Evolutionary conservation across 2,113 vertebrate species (phyloP).

Genomic region (Rallus limicola): DNA sequence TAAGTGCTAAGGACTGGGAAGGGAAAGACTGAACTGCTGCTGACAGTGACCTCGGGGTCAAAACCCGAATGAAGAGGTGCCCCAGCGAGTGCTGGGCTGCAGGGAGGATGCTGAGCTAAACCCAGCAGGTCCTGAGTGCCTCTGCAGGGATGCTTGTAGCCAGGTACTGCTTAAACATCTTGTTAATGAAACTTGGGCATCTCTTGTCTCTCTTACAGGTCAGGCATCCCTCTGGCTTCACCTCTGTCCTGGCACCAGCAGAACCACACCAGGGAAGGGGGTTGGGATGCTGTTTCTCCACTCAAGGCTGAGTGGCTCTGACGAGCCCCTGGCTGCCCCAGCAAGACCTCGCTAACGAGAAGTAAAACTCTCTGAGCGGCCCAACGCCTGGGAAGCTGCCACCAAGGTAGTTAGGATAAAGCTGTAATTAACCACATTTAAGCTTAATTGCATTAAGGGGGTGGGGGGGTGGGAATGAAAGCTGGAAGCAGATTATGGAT

Average conservation of each 20-base stretch:
- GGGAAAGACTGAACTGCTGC: neutral
- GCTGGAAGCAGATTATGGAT: neutral
- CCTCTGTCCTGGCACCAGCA: neutral
- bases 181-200: neutral
- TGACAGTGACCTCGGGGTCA: neutral
- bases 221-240: neutral
- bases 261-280: neutral
- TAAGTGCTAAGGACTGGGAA: neutral
- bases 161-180: neutral
- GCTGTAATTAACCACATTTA: neutral
- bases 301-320: neutral
- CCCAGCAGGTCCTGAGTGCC: neutral
- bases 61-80: neutral
- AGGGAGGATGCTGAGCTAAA: too few relatives aligned
- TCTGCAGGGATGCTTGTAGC: rapidly evolving
- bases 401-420: neutral
- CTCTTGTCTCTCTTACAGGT: neutral
- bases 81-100: too few relatives aligned
- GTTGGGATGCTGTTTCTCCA: neutral
- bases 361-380: neutral
- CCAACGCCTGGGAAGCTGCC: neutral
- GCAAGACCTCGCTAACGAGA: neutral
- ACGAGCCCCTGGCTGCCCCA: rapidly evolving
- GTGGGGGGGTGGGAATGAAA: neutral
- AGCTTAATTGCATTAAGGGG: neutral